phyloP scores from a whole-genome alignment of 2,888 invertebrate species.

The Odontocerum albicorne region DNA sequence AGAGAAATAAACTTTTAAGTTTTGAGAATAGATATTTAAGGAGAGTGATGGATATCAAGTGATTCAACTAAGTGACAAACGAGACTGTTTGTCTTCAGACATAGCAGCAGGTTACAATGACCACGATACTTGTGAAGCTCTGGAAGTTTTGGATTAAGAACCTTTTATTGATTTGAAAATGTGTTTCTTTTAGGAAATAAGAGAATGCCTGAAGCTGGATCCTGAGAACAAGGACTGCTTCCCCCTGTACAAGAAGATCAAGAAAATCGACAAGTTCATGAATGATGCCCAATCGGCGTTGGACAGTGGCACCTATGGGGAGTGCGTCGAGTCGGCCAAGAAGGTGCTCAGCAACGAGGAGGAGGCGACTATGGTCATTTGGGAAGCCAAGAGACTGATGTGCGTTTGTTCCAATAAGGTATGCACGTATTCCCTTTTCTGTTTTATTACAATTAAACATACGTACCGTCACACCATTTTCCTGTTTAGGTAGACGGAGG shows the following conservation, averaged over 20 bases:
- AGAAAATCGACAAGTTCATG: slow-evolving; percentile 85
- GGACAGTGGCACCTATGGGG: slow-evolving; percentile 63
- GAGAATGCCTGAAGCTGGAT: slow-evolving; percentile 95
- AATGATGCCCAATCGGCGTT: slow-evolving; percentile 63
- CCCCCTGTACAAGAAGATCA: slow-evolving; percentile 93
- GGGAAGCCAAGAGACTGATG: slow-evolving; percentile 73
- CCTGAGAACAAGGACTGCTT: slow-evolving; percentile 97
- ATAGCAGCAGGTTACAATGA: no score
- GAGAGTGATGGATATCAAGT: no score
- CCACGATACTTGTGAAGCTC: no score
- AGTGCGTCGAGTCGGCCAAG: slow-evolving; percentile 70
- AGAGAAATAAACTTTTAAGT: no score
- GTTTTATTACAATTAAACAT: no score
- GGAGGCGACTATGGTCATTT: slow-evolving; percentile 69
- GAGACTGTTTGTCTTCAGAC: no score
- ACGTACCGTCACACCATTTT: no score
- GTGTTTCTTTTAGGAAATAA: slow-evolving; percentile 65
- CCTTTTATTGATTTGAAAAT: not conserved
- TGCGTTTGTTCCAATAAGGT: slow-evolving; percentile 75
- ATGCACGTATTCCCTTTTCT: no score
- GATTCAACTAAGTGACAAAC: no score
- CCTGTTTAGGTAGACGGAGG: no score
- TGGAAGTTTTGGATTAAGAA: not conserved
- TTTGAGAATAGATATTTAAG: no score
- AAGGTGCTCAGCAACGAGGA: slow-evolving; percentile 70